Base-by-base conservation (phyloP, 2,797 vertebrate genomes). In the Sarcophilus harrisii region DNA sequence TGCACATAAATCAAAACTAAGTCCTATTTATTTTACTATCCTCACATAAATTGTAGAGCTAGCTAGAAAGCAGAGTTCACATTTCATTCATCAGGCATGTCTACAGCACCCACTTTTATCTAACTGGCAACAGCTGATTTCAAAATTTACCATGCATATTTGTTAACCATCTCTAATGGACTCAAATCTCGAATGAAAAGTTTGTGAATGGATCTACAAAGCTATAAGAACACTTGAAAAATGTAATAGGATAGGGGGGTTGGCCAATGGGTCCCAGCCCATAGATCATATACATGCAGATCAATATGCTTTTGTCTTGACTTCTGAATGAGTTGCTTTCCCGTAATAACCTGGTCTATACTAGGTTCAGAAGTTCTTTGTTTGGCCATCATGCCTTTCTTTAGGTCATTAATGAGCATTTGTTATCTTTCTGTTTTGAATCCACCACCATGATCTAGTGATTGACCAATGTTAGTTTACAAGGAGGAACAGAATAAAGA, bases 1-100 rank as follows among this genome's bases (percentile, higher is more conserved):
- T 49, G 21, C 24, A 27, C 55, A 95, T 93, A 94, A 96, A 90
- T 89, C 87, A 90, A 57, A 95, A 14, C 95, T 93, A 96, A 94
- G 93, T 90, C 92, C 89, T 93, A 30, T 92, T 9, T 87, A n/a
- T 91, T 90, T 97, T 32, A 93, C 29, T 73, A n/a, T 8, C 45
- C 57, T n/a, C 59, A 57, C 55, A 49, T 30, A 96, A 92, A 92
- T 89, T 18, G 10, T 45, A 91, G 13, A 91, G 29, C 2, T 49
- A 81, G 8, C 55, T 95, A 93, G 91, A 94, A 89, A 93, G 24
- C 49, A 91, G 55, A 5, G 27, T 57, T 87, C 93, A 92, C 45
- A 94, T 58, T 73, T 45, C 45, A 52, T 60, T 90, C 92, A 92
- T 91, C 58, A 87, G 57, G 52, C 52, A 81, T 91, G 94, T 94